Base-by-base conservation (phyloP, 2,797 vertebrate species). In the Mormyrops attenuatus region DNA sequence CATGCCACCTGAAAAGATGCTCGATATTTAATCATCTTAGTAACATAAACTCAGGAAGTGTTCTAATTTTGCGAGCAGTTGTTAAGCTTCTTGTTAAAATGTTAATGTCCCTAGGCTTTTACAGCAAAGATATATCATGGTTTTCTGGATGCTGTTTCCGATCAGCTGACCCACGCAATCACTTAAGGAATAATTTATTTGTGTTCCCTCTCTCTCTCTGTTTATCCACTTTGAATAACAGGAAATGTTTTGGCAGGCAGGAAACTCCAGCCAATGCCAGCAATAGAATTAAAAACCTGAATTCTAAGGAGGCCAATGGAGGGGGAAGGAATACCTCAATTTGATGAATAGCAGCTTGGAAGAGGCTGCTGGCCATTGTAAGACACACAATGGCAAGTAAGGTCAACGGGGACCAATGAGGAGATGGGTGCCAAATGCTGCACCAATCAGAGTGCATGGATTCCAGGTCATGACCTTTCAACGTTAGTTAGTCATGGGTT, bases 371-470 rank as follows among this genome's bases (percentile, higher is more conserved):
- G 84, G 4, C 30, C 30, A 53, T 30, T 52, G 50, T 26, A 50
- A 34, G 50, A 26, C 49, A 49, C 50, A 50, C 84, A 52, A 34
- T 86, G 47, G 22, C 9, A 86, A 52, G 50, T 17, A 34, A 50
- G 8, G 50, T 86, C 77, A 47, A 20, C 41, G 0, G 77, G 77
- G 38, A 82, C 77, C 20, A 82, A 82, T 47, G 38, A 47, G 38
- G 41, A 73, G 34, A 52, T 26, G 47, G 41, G 49, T 85, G 84
- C 84, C 84, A 85, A 85, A 52, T 26, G n/a, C 44, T 90, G 41
- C 60, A 88, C 38, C 77, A 85, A 90, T 88, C 80, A 86, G 89
- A 84, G 7, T 66, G 53, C 89, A 88, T n/a, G 73, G 41, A 85
- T 85, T 66, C 55, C 82, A 57, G 57, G 41, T n/a, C 30, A 44